These are phyloP conservation scores for Branchinecta lindahli DNA, from an alignment of 1,140 invertebrate genomes.

Conservation along the genomic window DNA sequence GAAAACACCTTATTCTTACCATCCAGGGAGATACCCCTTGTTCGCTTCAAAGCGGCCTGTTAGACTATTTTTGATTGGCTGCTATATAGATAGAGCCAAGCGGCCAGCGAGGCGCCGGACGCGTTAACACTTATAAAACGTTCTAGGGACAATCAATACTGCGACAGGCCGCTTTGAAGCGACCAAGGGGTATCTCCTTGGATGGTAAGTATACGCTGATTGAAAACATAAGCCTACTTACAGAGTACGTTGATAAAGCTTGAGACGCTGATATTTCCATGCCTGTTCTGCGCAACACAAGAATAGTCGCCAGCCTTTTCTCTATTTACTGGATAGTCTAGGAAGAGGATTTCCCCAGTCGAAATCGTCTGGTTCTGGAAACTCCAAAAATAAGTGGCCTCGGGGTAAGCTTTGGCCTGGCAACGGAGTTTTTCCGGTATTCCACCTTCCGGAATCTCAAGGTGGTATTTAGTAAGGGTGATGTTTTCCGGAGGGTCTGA, in stretches of 20 bases:
- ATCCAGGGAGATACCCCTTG: too few relatives aligned
- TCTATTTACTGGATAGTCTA: slow-evolving; percentile 41
- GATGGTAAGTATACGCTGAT: too few relatives aligned
- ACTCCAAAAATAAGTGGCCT: slow-evolving; percentile 33
- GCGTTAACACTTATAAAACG: too few relatives aligned
- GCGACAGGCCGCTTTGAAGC: too few relatives aligned
- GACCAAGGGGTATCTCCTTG: too few relatives aligned
- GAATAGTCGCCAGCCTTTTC: slow-evolving; percentile 50
- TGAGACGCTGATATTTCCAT: slow-evolving; percentile 46
- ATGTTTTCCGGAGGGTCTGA: slow-evolving; percentile 73
- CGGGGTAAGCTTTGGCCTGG: slow-evolving; percentile 52
- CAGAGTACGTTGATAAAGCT: slow-evolving; percentile 60
- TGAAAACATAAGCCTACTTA: slow-evolving; percentile 37
- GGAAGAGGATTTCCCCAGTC: slow-evolving; percentile 38
- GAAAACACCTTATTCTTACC: too few relatives aligned
- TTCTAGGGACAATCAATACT: too few relatives aligned
- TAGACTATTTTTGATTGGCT: too few relatives aligned
- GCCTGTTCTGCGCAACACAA: slow-evolving; percentile 57
- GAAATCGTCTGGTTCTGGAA: slow-evolving; percentile 31
- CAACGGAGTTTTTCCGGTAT: slow-evolving; percentile 58
- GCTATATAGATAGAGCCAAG: too few relatives aligned
- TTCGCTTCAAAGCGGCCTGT: too few relatives aligned
- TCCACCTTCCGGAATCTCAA: slow-evolving; percentile 58
- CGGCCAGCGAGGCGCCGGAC: too few relatives aligned
- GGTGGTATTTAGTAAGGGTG: slow-evolving; percentile 47